phyloP scores from a whole-genome alignment of 2,888 invertebrate genomes.

The Cerceris ruficornis region DNA sequence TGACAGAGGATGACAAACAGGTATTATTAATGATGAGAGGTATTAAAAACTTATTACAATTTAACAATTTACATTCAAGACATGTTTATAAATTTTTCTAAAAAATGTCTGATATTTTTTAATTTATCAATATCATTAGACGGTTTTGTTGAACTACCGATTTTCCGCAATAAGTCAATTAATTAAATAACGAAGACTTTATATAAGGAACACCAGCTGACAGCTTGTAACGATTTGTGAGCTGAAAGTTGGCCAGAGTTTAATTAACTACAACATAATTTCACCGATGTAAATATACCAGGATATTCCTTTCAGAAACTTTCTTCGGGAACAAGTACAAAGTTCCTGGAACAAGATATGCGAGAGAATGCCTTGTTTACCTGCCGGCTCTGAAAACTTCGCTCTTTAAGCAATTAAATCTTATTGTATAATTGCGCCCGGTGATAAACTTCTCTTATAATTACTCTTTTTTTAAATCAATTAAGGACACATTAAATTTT shows the following conservation, averaged over 20 bases:
- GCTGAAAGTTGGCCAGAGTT: neutral
- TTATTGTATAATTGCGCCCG: neutral
- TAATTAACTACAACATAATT: neutral
- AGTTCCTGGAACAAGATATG: neutral
- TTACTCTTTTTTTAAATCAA: too few species aligned
- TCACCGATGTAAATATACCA: neutral
- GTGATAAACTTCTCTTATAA: neutral
- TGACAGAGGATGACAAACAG: too few species aligned
- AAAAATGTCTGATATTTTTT: too few species aligned
- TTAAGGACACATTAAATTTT: too few species aligned
- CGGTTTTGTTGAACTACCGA: too few species aligned
- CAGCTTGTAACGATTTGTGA: neutral
- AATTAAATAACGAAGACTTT: too few species aligned
- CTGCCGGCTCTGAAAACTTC: neutral
- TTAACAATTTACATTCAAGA: too few species aligned
- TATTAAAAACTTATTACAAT: too few species aligned
- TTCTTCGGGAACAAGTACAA: neutral
- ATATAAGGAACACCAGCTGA: neutral
- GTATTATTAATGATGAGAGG: too few species aligned
- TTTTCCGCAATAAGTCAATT: too few species aligned
- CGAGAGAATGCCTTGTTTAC: neutral
- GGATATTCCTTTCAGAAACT: neutral
- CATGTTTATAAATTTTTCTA: too few species aligned
- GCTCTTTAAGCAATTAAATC: neutral
- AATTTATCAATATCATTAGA: too few species aligned